Evolutionary conservation across 2,113 vertebrate species (phyloP).

Genomic region (Atherinomorus stipes): DNA sequence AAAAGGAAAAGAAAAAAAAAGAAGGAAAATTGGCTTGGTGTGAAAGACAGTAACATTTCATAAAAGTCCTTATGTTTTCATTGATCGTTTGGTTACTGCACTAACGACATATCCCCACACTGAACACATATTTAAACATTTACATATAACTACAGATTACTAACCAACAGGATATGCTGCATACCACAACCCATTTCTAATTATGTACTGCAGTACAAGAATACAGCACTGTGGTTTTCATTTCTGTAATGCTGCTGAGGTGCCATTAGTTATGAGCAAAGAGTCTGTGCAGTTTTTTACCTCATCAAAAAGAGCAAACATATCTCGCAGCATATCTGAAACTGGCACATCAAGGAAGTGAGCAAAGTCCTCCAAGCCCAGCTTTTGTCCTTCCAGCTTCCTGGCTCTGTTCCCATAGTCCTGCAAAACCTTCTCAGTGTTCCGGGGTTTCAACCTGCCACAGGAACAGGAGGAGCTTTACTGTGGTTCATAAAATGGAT

Average conservation of each 20-base stretch:
- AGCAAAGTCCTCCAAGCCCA: conserved; percentile 86
- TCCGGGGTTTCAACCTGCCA: conserved; percentile 88
- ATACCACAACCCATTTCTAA: background rate
- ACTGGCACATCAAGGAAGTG: conserved; percentile 86
- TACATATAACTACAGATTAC: background rate
- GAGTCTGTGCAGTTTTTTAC: conserved; percentile 72
- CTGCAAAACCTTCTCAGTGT: conserved; percentile 87
- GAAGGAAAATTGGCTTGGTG: background rate
- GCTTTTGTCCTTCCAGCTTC: conserved; percentile 79
- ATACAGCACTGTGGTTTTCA: background rate
- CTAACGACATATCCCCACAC: background rate
- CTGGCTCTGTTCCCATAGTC: conserved; percentile 83
- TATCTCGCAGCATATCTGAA: conserved; percentile 86
- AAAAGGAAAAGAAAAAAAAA: background rate
- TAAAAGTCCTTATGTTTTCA: background rate
- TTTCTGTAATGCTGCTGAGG: background rate
- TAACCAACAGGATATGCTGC: background rate
- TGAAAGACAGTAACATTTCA: conserved; percentile 14
- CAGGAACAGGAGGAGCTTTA: background rate
- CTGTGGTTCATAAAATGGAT: background rate
- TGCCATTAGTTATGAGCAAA: background rate
- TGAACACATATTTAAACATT: background rate
- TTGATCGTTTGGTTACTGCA: background rate
- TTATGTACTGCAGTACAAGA: background rate
- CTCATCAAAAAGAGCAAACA: conserved; percentile 95